Evolutionary conservation across 2,888 invertebrate species (phyloP).

Genomic region (Eilema caniola): DNA sequence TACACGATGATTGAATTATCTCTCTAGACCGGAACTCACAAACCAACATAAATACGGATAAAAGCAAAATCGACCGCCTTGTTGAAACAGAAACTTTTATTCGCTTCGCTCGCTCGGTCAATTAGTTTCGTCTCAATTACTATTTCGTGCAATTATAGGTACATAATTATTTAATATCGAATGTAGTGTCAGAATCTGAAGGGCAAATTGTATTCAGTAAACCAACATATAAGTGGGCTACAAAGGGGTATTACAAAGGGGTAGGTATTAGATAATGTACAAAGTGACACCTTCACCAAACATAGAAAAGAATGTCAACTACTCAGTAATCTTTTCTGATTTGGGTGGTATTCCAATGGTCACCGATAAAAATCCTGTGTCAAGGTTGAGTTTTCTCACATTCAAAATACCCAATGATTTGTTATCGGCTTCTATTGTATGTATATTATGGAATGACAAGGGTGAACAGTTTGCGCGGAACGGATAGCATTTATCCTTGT

Average conservation of each 20-base stretch:
- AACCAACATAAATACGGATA: no score
- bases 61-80: no score
- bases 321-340: neutral
- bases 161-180: slow-evolving; percentile 6
- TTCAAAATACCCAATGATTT: slow-evolving; percentile 4
- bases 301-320: neutral
- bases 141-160: no score
- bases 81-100: no score
- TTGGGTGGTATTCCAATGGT: neutral
- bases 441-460: slow-evolving; percentile 1
- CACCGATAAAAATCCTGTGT: neutral
- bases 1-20: no score
- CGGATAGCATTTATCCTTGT: neutral
- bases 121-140: no score
- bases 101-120: no score
- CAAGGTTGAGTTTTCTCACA: slow-evolving; percentile 2
- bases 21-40: no score
- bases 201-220: no score
- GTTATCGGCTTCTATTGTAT: slow-evolving; percentile 6
- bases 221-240: no score
- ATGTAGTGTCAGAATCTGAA: slow-evolving; percentile 13
- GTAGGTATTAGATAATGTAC: no score
- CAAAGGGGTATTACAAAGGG: no score
- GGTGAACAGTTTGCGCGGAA: neutral
- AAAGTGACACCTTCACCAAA: neutral